Percentiles rank a stretch among this genome's conserved stretches.
Conservation (phyloP, 2,113 vertebrate genomes). For the Micromys minutus region DNA sequence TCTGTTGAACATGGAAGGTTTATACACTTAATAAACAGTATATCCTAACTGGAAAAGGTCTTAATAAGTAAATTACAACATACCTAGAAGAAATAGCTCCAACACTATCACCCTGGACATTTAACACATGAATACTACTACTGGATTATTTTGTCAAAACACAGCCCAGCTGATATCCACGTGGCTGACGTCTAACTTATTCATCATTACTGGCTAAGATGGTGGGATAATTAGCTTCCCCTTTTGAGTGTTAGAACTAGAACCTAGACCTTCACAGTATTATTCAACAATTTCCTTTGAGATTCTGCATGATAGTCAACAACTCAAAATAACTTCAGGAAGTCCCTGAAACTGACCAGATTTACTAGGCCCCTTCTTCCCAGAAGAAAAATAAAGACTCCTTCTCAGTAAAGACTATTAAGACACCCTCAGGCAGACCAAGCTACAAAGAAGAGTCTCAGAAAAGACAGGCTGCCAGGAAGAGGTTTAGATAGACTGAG, state of each 20-base stretch:
- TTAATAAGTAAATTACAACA: slow-evolving; percentile 44
- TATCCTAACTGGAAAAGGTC: background rate
- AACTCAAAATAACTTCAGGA: background rate
- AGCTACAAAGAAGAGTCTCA: background rate
- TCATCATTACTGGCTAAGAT: background rate
- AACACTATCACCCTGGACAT: background rate
- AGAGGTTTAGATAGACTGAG: background rate
- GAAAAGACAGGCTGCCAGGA: background rate
- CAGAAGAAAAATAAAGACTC: background rate
- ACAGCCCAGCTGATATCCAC: background rate
- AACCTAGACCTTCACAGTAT: background rate
- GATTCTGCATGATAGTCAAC: background rate
- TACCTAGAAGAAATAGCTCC: background rate
- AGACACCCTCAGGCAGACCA: background rate
- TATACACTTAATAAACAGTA: background rate
- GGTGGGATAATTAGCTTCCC: background rate
- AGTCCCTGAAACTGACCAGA: background rate
- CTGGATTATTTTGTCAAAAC: background rate
- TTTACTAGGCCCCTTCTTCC: background rate
- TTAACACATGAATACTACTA: background rate
- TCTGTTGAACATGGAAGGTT: background rate
- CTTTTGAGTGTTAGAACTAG: background rate
- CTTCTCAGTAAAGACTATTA: background rate
- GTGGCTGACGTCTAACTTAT: background rate
- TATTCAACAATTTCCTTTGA: background rate